Percentiles rank a stretch among this genome's conserved stretches.
Conservation (phyloP, 2,888 invertebrate genomes). For the Agapetus fuscipes region DNA sequence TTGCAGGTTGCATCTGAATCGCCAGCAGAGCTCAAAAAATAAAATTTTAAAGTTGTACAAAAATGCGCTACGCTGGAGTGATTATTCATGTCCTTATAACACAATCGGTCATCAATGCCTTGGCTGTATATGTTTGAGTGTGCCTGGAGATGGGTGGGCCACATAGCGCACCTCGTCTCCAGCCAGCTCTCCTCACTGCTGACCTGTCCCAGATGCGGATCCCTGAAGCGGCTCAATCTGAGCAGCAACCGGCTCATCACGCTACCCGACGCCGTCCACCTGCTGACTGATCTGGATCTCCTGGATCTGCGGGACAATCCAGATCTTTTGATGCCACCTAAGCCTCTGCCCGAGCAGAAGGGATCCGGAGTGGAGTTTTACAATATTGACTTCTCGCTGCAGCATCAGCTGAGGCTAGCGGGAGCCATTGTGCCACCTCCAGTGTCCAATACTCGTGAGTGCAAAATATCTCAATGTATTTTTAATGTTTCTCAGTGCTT, state of each 20-base stretch:
- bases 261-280: slow-evolving; percentile 93
- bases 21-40: too few relatives aligned
- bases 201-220: slow-evolving; percentile 71
- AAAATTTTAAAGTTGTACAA: too few relatives aligned
- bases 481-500: background rate
- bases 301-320: slow-evolving; percentile 90
- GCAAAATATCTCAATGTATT: background rate
- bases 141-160: background rate
- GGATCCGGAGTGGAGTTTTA: slow-evolving; percentile 86
- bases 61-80: too few relatives aligned
- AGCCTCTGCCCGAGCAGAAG: slow-evolving; percentile 72
- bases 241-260: slow-evolving; percentile 92
- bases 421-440: slow-evolving; percentile 78
- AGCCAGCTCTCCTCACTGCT: slow-evolving; percentile 4
- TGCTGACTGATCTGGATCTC: slow-evolving; percentile 79
- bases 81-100: too few relatives aligned
- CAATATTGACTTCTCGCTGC: slow-evolving; percentile 97
- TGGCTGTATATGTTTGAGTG: too few relatives aligned
- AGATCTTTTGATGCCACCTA: slow-evolving; percentile 94
- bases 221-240: slow-evolving; percentile 84
- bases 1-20: too few relatives aligned
- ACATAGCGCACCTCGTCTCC: too few relatives aligned
- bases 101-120: too few relatives aligned
- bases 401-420: slow-evolving; percentile 85
- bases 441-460: slow-evolving; percentile 57